Evolutionary conservation across 2,113 vertebrate species (phyloP).

Genomic region (Egretta garzetta): DNA sequence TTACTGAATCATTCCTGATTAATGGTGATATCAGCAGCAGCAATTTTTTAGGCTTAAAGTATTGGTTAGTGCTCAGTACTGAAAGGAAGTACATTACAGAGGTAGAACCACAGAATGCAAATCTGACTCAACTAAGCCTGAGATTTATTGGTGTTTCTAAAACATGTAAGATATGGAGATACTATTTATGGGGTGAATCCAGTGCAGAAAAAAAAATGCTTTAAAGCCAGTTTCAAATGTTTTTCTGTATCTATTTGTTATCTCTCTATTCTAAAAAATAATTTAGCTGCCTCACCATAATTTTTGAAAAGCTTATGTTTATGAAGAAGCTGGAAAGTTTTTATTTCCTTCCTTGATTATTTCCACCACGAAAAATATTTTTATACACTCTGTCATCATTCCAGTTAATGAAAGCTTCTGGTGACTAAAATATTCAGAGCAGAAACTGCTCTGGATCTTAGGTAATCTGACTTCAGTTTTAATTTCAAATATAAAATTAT

Average conservation of each 20-base stretch:
- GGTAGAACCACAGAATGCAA: background rate
- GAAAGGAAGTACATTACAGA: background rate
- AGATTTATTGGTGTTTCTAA: background rate
- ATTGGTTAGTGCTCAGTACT: background rate
- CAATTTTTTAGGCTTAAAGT: background rate
- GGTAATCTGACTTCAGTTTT: background rate
- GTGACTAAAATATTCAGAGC: background rate
- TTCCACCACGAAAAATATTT: background rate
- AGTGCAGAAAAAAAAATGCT: background rate
- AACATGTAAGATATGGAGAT: background rate
- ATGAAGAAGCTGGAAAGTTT: background rate
- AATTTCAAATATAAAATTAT: background rate
- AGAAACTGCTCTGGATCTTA: background rate
- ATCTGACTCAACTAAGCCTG: background rate
- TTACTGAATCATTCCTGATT: constrained; percentile 24
- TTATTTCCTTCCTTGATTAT: background rate
- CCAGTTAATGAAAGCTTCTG: background rate
- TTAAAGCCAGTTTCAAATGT: background rate
- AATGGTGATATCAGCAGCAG: background rate
- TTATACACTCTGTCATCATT: background rate
- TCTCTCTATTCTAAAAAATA: background rate
- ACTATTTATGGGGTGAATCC: background rate
- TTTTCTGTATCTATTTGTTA: background rate
- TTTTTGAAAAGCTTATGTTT: background rate
- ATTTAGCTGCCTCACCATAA: background rate